Evolutionary conservation across 2,113 vertebrate species (phyloP), one percentile per base, ranked within the genome.

Genomic region (Apteryx mantelli): DNA sequence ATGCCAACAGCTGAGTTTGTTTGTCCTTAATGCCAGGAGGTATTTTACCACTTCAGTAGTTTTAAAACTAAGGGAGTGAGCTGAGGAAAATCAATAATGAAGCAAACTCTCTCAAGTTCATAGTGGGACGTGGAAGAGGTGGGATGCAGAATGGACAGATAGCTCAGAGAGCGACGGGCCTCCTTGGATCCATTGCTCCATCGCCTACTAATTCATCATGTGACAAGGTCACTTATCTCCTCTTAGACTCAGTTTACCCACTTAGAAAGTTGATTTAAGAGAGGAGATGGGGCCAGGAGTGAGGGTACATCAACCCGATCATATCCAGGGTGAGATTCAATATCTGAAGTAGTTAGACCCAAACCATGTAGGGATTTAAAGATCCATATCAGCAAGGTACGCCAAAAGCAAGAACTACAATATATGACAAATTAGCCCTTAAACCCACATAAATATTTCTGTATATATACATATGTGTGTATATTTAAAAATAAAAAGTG

Each of bases 61-160:
- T 96, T 93, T 91, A 79, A 86, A 96, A 73, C 42, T 77, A 74
- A 13, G 44, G 69, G 42, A 58, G 50, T 4, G 44, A 83, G 26
- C 50, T 64, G 50, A 71, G 68, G 24, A 81, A 95, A 95, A 94
- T 91, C 89, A 48, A 53, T 93, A n/a, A 30, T 19, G 56, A 86
- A 84, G 30, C 28, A 14, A 84, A 83, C 25, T 79, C 85, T 96
- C 82, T 64, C 48, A 65, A 55, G 28, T 60, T 93, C 60, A 34
- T 9, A 2, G 13, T 19, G 21, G 74, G 91, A 63, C 22, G 66
- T 50, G 7, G 2, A 71, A 64, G 84, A 65, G 8, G 3, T 4
- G 25, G 25, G n/a, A 70, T 36, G 44, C 8, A 81, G 71, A 80
- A 58, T 2, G 4, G n/a, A 38, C 1, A 0, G 46, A 75, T 40